Conservation (phyloP, 2,797 vertebrate genomes). For the Todus mexicanus region DNA sequence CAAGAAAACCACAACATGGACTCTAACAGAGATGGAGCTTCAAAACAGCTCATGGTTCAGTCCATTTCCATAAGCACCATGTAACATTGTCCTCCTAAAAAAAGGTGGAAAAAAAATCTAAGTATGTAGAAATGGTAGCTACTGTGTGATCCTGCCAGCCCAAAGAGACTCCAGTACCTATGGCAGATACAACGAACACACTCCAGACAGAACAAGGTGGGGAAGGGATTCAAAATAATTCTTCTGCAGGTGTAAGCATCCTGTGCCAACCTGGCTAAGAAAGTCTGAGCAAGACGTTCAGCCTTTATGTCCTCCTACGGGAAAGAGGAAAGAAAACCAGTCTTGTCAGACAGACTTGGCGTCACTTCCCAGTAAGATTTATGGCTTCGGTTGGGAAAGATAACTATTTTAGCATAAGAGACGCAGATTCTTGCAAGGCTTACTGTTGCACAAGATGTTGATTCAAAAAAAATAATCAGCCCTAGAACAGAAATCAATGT, state of each 20-base stretch:
- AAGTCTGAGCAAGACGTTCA: background rate
- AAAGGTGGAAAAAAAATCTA: background rate
- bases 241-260: background rate
- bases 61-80: background rate
- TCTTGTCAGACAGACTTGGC: background rate
- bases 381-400: background rate
- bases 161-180: background rate
- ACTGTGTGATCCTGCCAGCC: background rate
- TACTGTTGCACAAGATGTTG: background rate
- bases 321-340: background rate
- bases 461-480: background rate
- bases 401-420: background rate
- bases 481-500: conserved; percentile 5
- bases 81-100: accelerated
- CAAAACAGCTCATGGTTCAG: background rate
- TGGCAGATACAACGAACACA: accelerated
- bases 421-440: background rate
- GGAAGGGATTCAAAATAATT: background rate
- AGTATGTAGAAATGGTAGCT: background rate
- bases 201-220: background rate
- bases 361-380: background rate
- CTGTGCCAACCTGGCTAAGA: background rate
- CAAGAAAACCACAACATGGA: background rate
- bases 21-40: background rate
- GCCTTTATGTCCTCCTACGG: background rate